phyloP scores from a whole-genome alignment of 1,140 invertebrate species.

The Akabosia matsudoensis region DNA sequence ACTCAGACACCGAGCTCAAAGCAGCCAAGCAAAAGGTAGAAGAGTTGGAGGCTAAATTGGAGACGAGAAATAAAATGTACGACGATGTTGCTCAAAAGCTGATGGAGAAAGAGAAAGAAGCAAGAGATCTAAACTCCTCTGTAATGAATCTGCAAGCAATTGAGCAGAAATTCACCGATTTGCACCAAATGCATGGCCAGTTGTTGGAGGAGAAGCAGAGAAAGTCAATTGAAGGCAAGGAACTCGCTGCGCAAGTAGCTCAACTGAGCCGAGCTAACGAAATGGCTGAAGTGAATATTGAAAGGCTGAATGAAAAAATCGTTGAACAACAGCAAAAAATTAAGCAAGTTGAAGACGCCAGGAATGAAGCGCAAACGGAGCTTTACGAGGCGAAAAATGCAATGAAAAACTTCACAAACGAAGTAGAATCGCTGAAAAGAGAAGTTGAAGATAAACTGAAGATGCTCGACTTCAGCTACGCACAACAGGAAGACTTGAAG shows the following conservation, averaged over 20 bases:
- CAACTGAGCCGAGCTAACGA: background rate
- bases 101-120: background rate
- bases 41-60: background rate
- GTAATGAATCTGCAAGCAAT: background rate
- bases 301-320: background rate
- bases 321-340: background rate
- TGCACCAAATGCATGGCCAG: background rate
- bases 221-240: background rate
- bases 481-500: too few relatives aligned
- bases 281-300: background rate
- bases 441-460: background rate
- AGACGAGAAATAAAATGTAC: background rate
- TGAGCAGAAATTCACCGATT: background rate
- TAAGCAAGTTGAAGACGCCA: too few relatives aligned
- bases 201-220: background rate
- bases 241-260: background rate
- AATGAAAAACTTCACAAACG: too few relatives aligned
- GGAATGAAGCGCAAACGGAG: too few relatives aligned
- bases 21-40: background rate
- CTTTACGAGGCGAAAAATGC: too few relatives aligned
- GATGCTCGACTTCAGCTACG: too few relatives aligned
- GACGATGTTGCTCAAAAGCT: background rate
- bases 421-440: background rate
- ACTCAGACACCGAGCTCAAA: background rate
- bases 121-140: background rate